phyloP scores from a whole-genome alignment of 2,797 vertebrate genomes.

The Smutsia gigantea region DNA sequence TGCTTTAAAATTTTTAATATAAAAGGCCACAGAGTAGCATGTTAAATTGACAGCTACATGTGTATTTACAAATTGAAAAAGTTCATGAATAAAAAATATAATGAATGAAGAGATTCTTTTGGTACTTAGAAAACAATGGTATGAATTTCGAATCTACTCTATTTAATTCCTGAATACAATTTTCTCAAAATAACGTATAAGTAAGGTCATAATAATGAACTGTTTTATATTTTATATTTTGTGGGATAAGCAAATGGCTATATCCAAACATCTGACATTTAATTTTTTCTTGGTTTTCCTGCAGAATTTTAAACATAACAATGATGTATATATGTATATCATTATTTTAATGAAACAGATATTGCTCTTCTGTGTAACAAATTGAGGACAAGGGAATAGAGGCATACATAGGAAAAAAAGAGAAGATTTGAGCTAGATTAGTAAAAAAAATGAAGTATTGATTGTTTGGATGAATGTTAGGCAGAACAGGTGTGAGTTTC shows the following conservation, averaged over 20 bases:
- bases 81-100: background rate
- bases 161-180: background rate
- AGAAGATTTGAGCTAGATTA: background rate
- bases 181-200: constrained; percentile 21
- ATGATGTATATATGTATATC: background rate
- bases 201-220: background rate
- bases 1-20: constrained; percentile 28
- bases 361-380: background rate
- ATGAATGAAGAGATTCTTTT: constrained; percentile 42
- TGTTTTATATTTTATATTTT: constrained; percentile 20
- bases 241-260: background rate
- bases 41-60: background rate
- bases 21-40: background rate
- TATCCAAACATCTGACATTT: background rate
- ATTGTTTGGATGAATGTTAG: background rate
- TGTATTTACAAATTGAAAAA: background rate
- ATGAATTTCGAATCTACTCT: background rate
- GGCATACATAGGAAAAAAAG: background rate
- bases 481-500: background rate
- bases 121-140: background rate
- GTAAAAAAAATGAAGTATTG: background rate
- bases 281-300: background rate
- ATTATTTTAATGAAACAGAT: background rate
- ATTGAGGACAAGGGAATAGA: background rate
- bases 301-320: background rate